phyloP scores from a whole-genome alignment of 1,140 invertebrate species.

The Himalopsyche phryganea region DNA sequence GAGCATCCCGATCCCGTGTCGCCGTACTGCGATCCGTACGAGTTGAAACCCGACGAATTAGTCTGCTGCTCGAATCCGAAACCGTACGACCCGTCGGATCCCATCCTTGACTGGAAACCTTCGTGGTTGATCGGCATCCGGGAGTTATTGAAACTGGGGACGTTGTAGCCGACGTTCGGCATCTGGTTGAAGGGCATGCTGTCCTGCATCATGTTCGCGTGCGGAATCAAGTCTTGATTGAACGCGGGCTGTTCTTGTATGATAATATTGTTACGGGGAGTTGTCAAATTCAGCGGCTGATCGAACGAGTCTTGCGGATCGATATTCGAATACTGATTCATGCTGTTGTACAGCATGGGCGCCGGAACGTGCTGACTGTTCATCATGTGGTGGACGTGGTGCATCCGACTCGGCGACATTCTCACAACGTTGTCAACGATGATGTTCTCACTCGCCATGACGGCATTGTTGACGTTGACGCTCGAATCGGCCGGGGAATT shows the following conservation, averaged over 20 bases:
- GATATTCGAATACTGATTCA: no score
- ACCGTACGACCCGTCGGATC: not conserved
- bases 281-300: not conserved
- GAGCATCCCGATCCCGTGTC: not conserved
- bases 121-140: no score
- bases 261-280: not conserved
- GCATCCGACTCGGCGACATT: not conserved
- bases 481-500: constrained; percentile 25
- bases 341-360: not conserved
- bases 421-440: not conserved
- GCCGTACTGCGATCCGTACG: not conserved
- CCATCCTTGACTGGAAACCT: not conserved
- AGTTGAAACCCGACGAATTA: not conserved
- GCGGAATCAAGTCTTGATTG: no score
- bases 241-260: no score
- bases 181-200: no score
- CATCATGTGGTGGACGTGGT: not conserved
- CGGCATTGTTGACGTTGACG: not conserved
- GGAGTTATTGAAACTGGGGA: no score
- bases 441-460: not conserved
- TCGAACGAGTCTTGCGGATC: not conserved
- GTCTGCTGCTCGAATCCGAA: not conserved
- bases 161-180: no score
- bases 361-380: not conserved
- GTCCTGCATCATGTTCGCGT: no score